Percentiles rank a stretch among this genome's conserved stretches.
Evolutionary conservation across 2,113 vertebrate genomes (phyloP).

Genomic region (Microtus richardsoni): DNA sequence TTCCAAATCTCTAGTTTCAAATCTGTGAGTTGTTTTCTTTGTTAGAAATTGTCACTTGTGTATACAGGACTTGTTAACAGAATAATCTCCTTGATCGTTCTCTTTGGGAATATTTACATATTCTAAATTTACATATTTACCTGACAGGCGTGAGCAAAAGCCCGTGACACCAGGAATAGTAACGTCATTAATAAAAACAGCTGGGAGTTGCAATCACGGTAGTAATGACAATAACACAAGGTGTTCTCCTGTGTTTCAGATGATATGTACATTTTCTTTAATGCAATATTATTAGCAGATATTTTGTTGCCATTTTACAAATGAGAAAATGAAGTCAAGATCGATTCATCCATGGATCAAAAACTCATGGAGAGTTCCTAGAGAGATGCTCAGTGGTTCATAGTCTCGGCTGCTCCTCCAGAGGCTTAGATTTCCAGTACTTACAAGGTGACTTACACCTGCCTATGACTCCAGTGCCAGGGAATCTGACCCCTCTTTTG

Average conservation of each 20-base stretch:
- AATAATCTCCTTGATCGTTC: background rate
- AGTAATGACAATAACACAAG: background rate
- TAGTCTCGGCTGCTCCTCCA: background rate
- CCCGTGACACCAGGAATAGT: background rate
- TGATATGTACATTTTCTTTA: background rate
- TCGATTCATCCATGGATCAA: background rate
- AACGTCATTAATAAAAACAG: conserved; percentile 27
- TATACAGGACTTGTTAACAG: background rate
- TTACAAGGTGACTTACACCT: background rate
- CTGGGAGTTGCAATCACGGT: conserved; percentile 8
- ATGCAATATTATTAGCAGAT: background rate
- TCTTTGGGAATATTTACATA: background rate
- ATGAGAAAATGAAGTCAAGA: background rate
- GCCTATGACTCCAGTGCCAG: background rate
- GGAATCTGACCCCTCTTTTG: background rate
- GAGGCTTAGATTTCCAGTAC: background rate
- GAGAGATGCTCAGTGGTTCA: background rate
- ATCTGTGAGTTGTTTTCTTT: background rate
- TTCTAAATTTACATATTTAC: too few species aligned
- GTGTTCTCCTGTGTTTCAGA: background rate
- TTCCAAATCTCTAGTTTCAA: conserved; percentile 26
- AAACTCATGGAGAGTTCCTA: background rate
- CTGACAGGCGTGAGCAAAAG: background rate
- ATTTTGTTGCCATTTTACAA: conserved; percentile 30
- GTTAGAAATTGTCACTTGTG: background rate